These are phyloP conservation scores for Drosophila littoralis DNA, from an alignment of 1,140 invertebrate species.

Conservation along the genomic window DNA sequence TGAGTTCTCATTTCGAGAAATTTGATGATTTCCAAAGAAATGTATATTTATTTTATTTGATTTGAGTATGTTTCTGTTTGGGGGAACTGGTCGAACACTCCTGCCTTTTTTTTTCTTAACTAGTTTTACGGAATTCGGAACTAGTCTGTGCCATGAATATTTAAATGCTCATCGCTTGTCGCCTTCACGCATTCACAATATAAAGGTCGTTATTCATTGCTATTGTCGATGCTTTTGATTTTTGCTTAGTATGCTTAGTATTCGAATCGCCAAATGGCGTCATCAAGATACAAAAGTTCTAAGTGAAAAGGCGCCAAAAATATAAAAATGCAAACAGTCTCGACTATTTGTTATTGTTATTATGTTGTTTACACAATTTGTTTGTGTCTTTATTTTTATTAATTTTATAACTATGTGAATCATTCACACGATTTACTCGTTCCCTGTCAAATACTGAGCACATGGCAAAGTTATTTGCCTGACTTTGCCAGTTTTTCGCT, in stretches of 20 bases:
- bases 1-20: no score
- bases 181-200: constrained; percentile 54
- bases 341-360: constrained; percentile 11
- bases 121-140: constrained; percentile 34
- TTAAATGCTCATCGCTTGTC: constrained; percentile 30
- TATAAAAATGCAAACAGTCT: constrained; percentile 15
- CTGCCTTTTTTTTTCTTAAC: neutral
- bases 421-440: constrained; percentile 14
- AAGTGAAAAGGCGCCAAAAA: constrained; percentile 30
- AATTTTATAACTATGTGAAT: constrained; percentile 19
- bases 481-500: constrained; percentile 24
- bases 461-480: constrained; percentile 2
- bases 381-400: constrained; percentile 1
- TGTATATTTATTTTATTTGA: neutral
- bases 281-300: constrained; percentile 50
- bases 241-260: constrained; percentile 34
- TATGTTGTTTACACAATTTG: constrained; percentile 28
- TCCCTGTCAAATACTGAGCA: constrained; percentile 13
- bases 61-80: neutral
- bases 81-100: constrained; percentile 10
- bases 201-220: constrained; percentile 57
- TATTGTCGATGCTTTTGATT: constrained; percentile 46
- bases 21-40: no score
- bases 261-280: constrained; percentile 53
- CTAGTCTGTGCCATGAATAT: constrained; percentile 27